Conservation (phyloP, 23 tunicate species). For the Clavelina lepadiformis region DNA sequence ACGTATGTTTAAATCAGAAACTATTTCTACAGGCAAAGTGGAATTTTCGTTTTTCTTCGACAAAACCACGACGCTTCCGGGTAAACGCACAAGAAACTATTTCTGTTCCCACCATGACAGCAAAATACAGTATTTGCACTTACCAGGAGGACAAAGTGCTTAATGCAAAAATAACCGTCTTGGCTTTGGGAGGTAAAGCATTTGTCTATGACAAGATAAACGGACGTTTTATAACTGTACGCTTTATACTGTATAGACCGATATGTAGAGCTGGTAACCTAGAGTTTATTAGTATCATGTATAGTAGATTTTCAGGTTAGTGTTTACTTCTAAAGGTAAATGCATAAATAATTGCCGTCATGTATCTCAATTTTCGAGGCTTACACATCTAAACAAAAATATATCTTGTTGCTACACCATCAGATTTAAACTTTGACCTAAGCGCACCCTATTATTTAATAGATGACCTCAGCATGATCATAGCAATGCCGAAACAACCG, state of each 20-base stretch:
- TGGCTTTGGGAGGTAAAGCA: constrained; percentile 11
- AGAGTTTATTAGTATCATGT: no score
- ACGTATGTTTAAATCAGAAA: constrained; percentile 30
- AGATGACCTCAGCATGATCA: constrained; percentile 45
- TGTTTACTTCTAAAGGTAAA: no score
- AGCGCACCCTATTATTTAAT: not conserved
- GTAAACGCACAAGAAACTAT: not conserved
- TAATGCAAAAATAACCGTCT: constrained; percentile 6
- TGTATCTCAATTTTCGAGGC: no score
- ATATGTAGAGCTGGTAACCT: no score
- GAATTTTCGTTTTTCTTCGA: constrained; percentile 1
- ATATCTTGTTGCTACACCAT: no score
- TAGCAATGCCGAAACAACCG: constrained; percentile 17
- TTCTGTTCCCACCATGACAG: constrained; percentile 4
- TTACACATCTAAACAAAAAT: no score
- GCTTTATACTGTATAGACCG: no score
- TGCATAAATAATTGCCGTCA: no score
- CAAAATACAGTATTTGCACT: constrained; percentile 2
- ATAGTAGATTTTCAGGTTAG: no score
- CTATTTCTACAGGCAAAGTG: constrained; percentile 24
- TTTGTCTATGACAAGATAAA: no score
- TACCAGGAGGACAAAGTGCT: not conserved
- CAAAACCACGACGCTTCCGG: not conserved
- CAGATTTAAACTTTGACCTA: no score
- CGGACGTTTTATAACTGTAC: no score